Evolutionary conservation across 1,140 invertebrate genomes (phyloP), one percentile per base, ranked within the genome.

Genomic region (Nephila pilipes): DNA sequence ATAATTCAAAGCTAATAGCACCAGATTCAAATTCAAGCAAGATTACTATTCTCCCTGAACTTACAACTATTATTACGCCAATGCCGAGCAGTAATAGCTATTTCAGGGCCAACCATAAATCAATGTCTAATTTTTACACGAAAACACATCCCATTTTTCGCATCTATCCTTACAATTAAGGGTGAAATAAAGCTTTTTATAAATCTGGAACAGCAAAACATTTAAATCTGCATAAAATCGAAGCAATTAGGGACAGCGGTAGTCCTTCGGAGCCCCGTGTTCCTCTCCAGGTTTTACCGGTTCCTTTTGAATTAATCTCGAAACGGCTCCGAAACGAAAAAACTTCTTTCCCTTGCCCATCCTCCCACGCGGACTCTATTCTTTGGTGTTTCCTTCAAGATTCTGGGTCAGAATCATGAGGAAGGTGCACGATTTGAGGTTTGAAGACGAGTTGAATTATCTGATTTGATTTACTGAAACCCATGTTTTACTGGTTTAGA

Each of bases 341-440:
- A 54, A 20, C 25, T 83, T 25, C 25, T 83, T 38, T 81, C 25
- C 36, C 6, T 46, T 2, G 36, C 69, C 20, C 80, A 65, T 46
- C 63, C 89, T 60, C 89, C 89, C 46, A 91, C 89, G 69, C 87
- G n/a, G 22, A 55, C 18, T 29, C 85, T 57, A 32, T 87, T 87
- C 85, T 60, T 36, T 29, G 22, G 63, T 29, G 60, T 63, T 63
- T 63, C 65, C 65, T 75, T 36, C 65, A 29, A 20, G 60, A 92
- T 85, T 92, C 80, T 92, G 81, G 90, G 90, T 92, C 90, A 92
- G 90, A 85, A 57, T 65, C 90, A 92, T 92, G 90, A 29, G 20
- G 32, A n/a, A 32, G n/a, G 75, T 18, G 38, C 90, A 92, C 90
- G 90, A 92, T 22, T 55, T 38, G 55, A 16, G 55, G 36, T 38